These are phyloP conservation scores for Cactoblastis cactorum DNA, from an alignment of 2,888 invertebrate species.

Conservation along the genomic window DNA sequence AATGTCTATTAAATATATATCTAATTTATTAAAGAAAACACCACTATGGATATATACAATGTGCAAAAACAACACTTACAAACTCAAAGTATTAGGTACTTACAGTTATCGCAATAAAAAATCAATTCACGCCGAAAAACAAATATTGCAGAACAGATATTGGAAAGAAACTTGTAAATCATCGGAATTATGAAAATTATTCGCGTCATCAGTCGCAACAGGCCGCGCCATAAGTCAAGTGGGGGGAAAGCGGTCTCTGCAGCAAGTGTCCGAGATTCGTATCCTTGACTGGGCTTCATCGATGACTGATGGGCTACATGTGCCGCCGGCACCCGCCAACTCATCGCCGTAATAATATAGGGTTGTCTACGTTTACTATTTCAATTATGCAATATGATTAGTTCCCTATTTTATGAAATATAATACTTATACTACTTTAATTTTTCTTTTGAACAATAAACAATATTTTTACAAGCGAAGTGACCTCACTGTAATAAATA, in stretches of 20 bases:
- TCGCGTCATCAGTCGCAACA: slow-evolving; percentile 7
- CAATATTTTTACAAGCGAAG: too few species aligned
- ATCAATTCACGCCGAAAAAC: not conserved
- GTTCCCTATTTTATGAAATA: too few species aligned
- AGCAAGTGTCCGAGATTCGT: slow-evolving; percentile 63
- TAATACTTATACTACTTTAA: too few species aligned
- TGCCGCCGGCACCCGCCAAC: slow-evolving; percentile 64
- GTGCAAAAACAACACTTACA: not conserved
- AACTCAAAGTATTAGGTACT: not conserved
- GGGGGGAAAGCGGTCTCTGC: slow-evolving; percentile 29
- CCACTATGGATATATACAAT: too few species aligned
- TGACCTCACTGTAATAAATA: too few species aligned
- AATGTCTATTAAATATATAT: too few species aligned
- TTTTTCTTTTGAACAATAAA: too few species aligned
- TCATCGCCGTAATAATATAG: slow-evolving; percentile 51
- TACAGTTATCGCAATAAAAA: not conserved
- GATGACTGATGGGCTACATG: slow-evolving; percentile 73
- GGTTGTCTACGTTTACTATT: slow-evolving; percentile 34
- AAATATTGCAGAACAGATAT: slow-evolving; percentile 1
- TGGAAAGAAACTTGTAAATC: too few species aligned
- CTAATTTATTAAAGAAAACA: too few species aligned
- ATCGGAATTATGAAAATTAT: slow-evolving; percentile 7
- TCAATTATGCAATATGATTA: too few species aligned
- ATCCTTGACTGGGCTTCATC: slow-evolving; percentile 70
- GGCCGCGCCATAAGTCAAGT: slow-evolving; percentile 28